Percentiles rank a stretch among this genome's conserved stretches.
phyloP scores from a whole-genome alignment of 1,140 invertebrate species.

The Calliopsis andreniformis region DNA sequence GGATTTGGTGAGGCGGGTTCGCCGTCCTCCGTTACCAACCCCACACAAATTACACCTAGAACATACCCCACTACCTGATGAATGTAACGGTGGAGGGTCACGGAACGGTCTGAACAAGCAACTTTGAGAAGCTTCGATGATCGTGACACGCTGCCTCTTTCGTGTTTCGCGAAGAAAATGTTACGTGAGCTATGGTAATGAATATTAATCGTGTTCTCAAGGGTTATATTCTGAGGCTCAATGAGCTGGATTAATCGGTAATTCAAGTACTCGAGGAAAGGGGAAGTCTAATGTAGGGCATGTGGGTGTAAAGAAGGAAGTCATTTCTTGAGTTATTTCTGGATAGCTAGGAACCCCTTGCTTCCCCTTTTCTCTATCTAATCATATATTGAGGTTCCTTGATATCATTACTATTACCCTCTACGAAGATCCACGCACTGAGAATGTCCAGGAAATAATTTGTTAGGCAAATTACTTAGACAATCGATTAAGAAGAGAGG shows the following conservation, averaged over 20 bases:
- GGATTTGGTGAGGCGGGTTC: background rate
- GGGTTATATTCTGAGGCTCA: background rate
- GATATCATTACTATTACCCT: background rate
- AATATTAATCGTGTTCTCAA: background rate
- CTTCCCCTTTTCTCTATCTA: too few species aligned
- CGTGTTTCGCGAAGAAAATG: background rate
- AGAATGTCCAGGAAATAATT: background rate
- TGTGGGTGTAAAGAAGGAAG: too few species aligned
- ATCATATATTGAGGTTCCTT: background rate
- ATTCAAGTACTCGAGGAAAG: background rate
- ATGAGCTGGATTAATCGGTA: background rate
- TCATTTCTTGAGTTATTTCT: too few species aligned
- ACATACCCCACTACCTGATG: background rate
- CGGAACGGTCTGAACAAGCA: background rate
- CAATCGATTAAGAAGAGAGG: background rate
- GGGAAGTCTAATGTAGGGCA: too few species aligned
- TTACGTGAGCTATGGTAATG: conserved; percentile 4
- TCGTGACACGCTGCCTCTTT: background rate
- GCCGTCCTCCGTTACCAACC: background rate
- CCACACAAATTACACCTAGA: background rate
- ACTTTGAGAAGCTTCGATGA: background rate
- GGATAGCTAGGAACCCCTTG: too few species aligned
- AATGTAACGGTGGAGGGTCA: background rate
- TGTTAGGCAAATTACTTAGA: background rate
- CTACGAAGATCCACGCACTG: background rate